Base-by-base conservation (phyloP, 2,888 invertebrate species). In the Drosophila merina region DNA sequence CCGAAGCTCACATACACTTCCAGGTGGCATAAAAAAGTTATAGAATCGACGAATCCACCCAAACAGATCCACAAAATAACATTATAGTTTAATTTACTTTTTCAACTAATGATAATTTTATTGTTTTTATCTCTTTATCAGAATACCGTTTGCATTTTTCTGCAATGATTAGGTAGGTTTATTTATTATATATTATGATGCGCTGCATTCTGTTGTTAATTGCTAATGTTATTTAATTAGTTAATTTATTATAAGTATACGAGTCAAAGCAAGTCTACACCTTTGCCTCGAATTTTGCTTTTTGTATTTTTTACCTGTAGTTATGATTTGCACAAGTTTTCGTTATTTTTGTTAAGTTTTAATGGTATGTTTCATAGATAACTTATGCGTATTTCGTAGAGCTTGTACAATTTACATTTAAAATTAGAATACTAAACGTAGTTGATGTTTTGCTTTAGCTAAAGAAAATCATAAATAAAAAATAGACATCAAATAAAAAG, bases 91-190 rank as follows among this genome's bases (percentile, higher is more conserved):
- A 1, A 1, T 1, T 20, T 20, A 12, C 28, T 30, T 10, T 36
- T 56, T n/a, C 60, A 78, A 79, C 82, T 81, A 83, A 77, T 85
- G 69, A 81, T 87, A 84, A 70, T 81, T 74, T 86, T 79, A 79
- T 75, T 82, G 64, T 69, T 76, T 4, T 72, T 76, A 63, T 45
- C 54, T 77, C 77, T 66, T 77, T 79, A 77, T 77, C 64, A 77
- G 76, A 86, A 86, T 85, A 75, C 75, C 69, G 38, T 45, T 40
- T 38, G 26, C 66, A 54, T 67, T 69, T 44, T 58, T 64, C 2
- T 58, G 60, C 54, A 20, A 45, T 59, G 55, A 7, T 51, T 51
- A 51, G 36, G 49, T 60, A 36, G 30, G 44, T 51, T 64, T 47
- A 52, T 12, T 56, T 68, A 25, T 71, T 63, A 58, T 20, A 20